A percentile compares a stretch with the other conserved stretches of the same genome.
These are phyloP conservation scores for Microcebus ravelobensis DNA, from an alignment of 2,113 vertebrate species.

Conservation along the genomic window DNA sequence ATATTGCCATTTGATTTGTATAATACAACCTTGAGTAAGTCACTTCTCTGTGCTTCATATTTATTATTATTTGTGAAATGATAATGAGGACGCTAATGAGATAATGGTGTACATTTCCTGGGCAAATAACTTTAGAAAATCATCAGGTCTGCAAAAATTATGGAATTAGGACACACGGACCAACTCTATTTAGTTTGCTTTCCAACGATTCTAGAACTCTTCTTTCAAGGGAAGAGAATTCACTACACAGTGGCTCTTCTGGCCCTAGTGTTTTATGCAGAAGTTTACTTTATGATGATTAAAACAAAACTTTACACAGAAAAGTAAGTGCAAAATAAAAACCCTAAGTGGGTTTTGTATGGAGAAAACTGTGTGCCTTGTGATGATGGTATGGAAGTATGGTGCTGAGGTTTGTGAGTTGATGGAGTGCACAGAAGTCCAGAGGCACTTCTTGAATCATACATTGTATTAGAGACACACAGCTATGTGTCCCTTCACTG, in stretches of 20 bases:
- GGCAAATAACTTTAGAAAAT: neutral
- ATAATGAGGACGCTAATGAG: neutral
- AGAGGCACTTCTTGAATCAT: neutral
- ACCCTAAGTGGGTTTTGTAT: neutral
- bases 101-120: neutral
- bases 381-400: neutral
- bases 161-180: neutral
- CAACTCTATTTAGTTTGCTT: neutral
- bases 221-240: neutral
- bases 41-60: neutral
- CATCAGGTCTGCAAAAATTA: neutral
- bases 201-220: neutral
- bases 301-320: neutral
- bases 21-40: neutral
- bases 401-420: neutral
- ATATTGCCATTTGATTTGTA: neutral
- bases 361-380: neutral
- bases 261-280: neutral
- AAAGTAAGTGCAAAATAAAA: neutral
- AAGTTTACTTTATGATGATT: neutral
- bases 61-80: constrained; percentile 29
- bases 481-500: neutral
- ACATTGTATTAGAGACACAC: neutral
- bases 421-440: neutral
- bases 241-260: neutral